Percentiles rank a stretch among this genome's conserved stretches.
Conservation (phyloP, 2,113 vertebrate species). For the Onychostruthus taczanowskii region DNA sequence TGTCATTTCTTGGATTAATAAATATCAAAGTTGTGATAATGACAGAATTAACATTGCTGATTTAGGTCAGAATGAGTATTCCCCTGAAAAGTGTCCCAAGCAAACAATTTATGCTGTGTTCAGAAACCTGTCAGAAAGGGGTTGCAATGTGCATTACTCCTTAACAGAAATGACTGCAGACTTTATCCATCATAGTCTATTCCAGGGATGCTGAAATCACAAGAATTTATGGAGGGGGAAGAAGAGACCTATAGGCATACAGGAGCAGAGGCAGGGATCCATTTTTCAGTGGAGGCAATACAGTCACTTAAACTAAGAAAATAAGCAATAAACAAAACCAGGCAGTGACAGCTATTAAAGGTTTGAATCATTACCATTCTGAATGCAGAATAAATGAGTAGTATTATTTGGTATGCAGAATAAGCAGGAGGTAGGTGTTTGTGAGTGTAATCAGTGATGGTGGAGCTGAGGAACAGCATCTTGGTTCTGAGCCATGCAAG, state of each 20-base stretch:
- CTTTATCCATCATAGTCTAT: slow-evolving; percentile 50
- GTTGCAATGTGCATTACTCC: slow-evolving; percentile 6
- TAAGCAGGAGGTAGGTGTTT: background rate
- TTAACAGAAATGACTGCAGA: slow-evolving; percentile 19
- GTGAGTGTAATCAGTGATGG: background rate
- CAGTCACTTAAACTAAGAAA: slow-evolving; percentile 8
- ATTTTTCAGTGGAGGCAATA: slow-evolving; percentile 17
- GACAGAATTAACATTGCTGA: background rate
- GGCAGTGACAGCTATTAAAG: background rate
- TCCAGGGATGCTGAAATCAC: background rate
- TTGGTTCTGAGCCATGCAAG: background rate
- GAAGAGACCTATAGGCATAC: background rate
- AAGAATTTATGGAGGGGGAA: slow-evolving; percentile 30
- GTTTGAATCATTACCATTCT: background rate
- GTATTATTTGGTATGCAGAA: background rate
- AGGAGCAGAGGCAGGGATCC: background rate
- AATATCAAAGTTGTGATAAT: background rate
- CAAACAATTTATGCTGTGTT: slow-evolving; percentile 8
- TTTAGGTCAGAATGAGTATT: background rate
- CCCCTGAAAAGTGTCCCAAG: background rate
- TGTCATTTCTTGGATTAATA: background rate
- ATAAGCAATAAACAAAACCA: slow-evolving; percentile 23
- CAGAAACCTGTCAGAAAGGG: slow-evolving; percentile 34
- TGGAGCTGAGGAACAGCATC: background rate
- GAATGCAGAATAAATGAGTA: background rate